phyloP scores from a whole-genome alignment of 2,113 vertebrate species.

The Vulpes lagopus region DNA sequence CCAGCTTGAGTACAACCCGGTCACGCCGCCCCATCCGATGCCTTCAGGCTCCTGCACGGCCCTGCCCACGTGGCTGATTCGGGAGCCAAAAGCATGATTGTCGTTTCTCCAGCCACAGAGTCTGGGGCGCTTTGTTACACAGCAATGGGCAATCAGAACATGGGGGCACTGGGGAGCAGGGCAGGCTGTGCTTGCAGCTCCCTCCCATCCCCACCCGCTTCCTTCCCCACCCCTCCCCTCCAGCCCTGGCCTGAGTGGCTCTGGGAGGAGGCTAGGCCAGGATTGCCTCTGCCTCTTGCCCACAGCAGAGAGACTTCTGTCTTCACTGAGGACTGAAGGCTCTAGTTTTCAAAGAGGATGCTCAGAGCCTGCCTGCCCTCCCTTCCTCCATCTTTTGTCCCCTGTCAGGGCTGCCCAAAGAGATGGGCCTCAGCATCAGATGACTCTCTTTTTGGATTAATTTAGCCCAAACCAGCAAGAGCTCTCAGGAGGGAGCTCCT shows the following conservation, averaged over 20 bases:
- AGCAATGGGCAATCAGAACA: not conserved
- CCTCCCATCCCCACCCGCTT: not conserved
- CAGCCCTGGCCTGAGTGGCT: not conserved
- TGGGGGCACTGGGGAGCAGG: not conserved
- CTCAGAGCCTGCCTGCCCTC: slow-evolving; percentile 81
- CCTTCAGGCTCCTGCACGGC: accelerated
- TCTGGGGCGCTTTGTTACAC: no score
- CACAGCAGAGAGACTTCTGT: not conserved
- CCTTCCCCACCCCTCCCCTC: no score
- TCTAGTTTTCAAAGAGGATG: slow-evolving; percentile 84
- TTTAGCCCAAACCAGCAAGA: slow-evolving; percentile 84
- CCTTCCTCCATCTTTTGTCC: slow-evolving; percentile 74
- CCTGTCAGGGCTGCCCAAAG: slow-evolving; percentile 41
- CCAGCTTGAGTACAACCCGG: accelerated
- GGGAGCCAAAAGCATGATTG: accelerated
- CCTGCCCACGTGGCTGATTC: accelerated
- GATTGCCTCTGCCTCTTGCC: not conserved
- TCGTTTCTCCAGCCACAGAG: not conserved
- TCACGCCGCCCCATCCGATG: accelerated
- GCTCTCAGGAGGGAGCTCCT: slow-evolving; percentile 38
- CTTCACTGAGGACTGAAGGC: slow-evolving; percentile 48
- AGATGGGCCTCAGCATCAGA: slow-evolving; percentile 78
- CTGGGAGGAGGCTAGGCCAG: not conserved
- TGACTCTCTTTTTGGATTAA: slow-evolving; percentile 76
- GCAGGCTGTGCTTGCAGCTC: not conserved